Conservation (phyloP, 2,113 vertebrate species). For the Pitta sordida region DNA sequence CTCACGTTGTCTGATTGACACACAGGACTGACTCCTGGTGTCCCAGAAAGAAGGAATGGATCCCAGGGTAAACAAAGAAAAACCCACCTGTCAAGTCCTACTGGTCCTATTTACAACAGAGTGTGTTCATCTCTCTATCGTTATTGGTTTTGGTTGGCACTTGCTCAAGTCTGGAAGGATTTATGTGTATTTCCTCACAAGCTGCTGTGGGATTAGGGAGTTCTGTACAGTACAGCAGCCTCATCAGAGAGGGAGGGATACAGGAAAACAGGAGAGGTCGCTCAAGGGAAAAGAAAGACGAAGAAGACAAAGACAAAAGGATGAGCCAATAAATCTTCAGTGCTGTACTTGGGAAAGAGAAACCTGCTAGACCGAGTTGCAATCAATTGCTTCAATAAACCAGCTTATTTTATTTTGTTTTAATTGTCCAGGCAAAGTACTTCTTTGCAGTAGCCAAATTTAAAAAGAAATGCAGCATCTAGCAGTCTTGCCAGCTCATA, state of each 20-base stretch:
- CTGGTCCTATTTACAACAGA: neutral
- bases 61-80: neutral
- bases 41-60: neutral
- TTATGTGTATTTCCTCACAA: neutral
- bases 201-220: neutral
- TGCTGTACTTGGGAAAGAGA: neutral
- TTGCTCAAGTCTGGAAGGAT: neutral
- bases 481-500: neutral
- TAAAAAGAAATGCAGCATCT: neutral
- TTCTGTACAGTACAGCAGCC: neutral
- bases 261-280: slow-evolving; percentile 35
- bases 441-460: neutral
- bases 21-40: neutral
- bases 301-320: neutral
- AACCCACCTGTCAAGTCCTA: neutral
- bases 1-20: neutral
- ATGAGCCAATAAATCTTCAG: neutral
- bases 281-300: slow-evolving; percentile 46
- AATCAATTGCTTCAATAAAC: neutral
- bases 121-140: neutral
- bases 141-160: neutral
- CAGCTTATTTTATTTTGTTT: neutral
- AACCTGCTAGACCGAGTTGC: neutral
- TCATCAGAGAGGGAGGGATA: neutral
- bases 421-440: neutral